Evolutionary conservation across 2,888 invertebrate species (phyloP).

Genomic region (Cryptosula pallasiana): DNA sequence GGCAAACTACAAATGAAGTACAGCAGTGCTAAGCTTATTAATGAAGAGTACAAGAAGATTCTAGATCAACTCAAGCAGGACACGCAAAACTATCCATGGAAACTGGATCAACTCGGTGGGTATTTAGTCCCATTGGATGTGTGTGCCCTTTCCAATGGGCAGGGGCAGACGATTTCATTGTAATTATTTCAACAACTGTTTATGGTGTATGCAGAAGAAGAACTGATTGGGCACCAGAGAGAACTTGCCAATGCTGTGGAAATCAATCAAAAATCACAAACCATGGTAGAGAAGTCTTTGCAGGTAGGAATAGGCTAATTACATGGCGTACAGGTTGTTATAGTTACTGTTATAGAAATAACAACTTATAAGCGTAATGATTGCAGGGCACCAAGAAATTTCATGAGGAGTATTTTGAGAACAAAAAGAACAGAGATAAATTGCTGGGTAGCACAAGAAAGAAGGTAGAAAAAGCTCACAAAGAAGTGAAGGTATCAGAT

Average conservation of each 20-base stretch:
- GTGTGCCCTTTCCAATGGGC: too few relatives aligned
- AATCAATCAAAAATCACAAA: not conserved
- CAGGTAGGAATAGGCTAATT: not conserved
- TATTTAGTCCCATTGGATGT: too few relatives aligned
- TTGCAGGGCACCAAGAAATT: constrained; percentile 5
- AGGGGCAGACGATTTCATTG: too few relatives aligned
- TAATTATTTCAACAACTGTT: too few relatives aligned
- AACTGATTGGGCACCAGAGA: not conserved
- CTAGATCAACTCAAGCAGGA: constrained; percentile 12
- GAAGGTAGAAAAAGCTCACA: constrained; percentile 7
- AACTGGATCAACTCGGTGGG: constrained; percentile 5
- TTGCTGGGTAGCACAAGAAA: constrained; percentile 9
- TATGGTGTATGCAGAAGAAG: not conserved
- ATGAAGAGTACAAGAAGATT: not conserved
- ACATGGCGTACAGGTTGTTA: not conserved
- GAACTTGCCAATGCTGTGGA: not conserved
- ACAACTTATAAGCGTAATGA: not conserved
- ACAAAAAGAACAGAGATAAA: constrained; percentile 17
- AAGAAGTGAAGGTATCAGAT: constrained; percentile 12
- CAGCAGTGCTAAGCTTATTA: constrained; percentile 15
- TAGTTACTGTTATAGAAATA: not conserved
- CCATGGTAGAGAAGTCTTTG: not conserved
- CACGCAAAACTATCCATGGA: constrained; percentile 15
- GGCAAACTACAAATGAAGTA: constrained; percentile 7
- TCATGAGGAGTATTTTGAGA: constrained; percentile 20